These are phyloP conservation scores for Acrocyrtus sp. DNA, from an alignment of 2,888 invertebrate species.

Conservation along the genomic window DNA sequence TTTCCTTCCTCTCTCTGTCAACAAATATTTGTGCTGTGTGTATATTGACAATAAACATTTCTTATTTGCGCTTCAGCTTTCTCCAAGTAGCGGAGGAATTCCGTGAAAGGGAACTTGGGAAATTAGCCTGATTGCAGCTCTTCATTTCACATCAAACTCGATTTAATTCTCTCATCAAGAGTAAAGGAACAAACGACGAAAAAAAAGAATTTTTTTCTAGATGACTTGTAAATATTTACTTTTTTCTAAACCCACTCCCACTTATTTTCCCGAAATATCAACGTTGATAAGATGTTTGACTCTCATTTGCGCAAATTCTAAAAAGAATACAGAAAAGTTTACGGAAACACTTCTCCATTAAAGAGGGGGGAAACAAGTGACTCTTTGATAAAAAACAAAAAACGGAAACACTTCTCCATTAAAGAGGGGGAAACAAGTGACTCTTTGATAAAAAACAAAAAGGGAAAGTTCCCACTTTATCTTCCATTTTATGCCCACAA, in stretches of 20 bases:
- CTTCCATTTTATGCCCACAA: background rate
- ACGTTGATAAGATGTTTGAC: conserved; percentile 17
- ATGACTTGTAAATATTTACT: conserved; percentile 52
- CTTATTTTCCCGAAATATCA: background rate
- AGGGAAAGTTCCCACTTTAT: background rate
- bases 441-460: background rate
- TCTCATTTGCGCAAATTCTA: conserved; percentile 38
- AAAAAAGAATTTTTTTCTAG: conserved; percentile 18
- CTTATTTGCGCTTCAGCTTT: conserved; percentile 5
- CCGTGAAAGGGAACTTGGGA: conserved; percentile 26
- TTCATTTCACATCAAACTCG: too few relatives aligned
- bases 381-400: background rate
- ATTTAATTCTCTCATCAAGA: background rate
- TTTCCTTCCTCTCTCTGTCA: conserved; percentile 10
- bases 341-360: conserved; percentile 3
- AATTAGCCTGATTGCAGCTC: conserved; percentile 46
- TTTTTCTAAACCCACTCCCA: conserved; percentile 15
- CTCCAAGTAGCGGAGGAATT: conserved; percentile 9
- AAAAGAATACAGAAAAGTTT: conserved; percentile 12
- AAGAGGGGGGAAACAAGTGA: conserved; percentile 8
- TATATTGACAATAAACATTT: conserved; percentile 30
- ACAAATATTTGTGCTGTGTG: background rate
- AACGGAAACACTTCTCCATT: conserved; percentile 3
- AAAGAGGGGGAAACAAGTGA: conserved; percentile 8
- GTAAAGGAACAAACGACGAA: background rate